phyloP scores from a whole-genome alignment of 2,113 vertebrate species.

The Cyphomyrus discorhynchus region DNA sequence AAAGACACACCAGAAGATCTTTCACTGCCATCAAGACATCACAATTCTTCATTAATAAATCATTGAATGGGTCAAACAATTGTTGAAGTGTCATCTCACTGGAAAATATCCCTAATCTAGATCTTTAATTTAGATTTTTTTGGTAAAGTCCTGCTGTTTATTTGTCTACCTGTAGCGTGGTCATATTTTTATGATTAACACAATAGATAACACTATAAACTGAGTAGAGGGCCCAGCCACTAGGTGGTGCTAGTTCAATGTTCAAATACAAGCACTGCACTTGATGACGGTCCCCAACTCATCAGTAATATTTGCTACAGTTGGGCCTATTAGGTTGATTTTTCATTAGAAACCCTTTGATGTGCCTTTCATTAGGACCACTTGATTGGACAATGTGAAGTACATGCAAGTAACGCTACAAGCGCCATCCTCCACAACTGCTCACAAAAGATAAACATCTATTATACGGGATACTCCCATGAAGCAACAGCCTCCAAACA shows the following conservation, averaged over 20 bases:
- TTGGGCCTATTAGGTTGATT: background rate
- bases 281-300: background rate
- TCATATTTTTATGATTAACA: background rate
- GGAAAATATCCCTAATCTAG: background rate
- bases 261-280: background rate
- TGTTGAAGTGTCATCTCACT: background rate
- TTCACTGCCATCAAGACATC: background rate
- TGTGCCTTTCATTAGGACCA: background rate
- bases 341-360: background rate
- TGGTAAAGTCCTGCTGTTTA: background rate
- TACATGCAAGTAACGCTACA: background rate
- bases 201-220: background rate
- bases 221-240: background rate
- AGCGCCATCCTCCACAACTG: background rate
- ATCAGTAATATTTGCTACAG: background rate
- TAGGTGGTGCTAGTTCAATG: slow-evolving; percentile 10
- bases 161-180: background rate
- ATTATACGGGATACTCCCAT: background rate
- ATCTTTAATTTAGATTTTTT: background rate
- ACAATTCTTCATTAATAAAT: background rate
- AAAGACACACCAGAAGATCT: background rate
- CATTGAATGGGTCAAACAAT: background rate
- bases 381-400: background rate
- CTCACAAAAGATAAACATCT: slow-evolving; percentile 3
- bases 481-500: background rate